Evolutionary conservation across 2,888 invertebrate genomes (phyloP).

Genomic region (Diarsia brunnea): DNA sequence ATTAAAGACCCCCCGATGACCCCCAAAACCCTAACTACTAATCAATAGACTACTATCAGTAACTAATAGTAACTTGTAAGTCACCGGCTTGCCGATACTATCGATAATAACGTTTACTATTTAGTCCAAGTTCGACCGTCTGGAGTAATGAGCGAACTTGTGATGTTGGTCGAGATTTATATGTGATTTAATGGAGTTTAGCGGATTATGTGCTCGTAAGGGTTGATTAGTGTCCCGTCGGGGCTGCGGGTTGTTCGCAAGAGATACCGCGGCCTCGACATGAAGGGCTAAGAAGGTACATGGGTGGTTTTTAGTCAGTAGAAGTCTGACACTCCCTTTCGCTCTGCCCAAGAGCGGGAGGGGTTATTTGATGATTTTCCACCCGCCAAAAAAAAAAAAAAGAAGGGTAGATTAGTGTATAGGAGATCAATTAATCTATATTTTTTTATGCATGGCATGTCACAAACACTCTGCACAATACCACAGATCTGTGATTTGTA

Average conservation of each 20-base stretch:
- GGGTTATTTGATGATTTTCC: too few species aligned
- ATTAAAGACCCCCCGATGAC: background rate
- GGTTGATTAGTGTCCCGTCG: too few species aligned
- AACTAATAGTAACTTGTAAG: constrained; percentile 4
- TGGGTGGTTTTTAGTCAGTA: too few species aligned
- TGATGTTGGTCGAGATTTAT: background rate
- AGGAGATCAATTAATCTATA: background rate
- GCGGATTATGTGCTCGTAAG: background rate
- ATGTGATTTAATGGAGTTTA: constrained; percentile 23
- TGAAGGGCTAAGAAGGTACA: too few species aligned
- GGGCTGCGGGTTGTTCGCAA: too few species aligned
- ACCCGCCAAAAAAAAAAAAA: too few species aligned
- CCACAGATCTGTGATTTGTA: too few species aligned
- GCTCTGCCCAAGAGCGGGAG: too few species aligned
- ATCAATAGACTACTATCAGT: constrained; percentile 28
- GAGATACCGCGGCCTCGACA: too few species aligned
- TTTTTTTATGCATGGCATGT: background rate
- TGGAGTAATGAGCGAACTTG: constrained; percentile 56
- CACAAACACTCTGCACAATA: background rate
- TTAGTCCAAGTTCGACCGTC: constrained; percentile 53
- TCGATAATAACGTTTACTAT: constrained; percentile 58
- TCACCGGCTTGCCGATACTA: constrained; percentile 20
- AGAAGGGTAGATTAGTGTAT: too few species aligned
- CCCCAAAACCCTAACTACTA: constrained; percentile 4
- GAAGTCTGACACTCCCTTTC: too few species aligned